Percentiles rank a stretch among this genome's conserved stretches.
phyloP scores from a whole-genome alignment of 1,140 invertebrate genomes.

The Drosophila bipectinata region DNA sequence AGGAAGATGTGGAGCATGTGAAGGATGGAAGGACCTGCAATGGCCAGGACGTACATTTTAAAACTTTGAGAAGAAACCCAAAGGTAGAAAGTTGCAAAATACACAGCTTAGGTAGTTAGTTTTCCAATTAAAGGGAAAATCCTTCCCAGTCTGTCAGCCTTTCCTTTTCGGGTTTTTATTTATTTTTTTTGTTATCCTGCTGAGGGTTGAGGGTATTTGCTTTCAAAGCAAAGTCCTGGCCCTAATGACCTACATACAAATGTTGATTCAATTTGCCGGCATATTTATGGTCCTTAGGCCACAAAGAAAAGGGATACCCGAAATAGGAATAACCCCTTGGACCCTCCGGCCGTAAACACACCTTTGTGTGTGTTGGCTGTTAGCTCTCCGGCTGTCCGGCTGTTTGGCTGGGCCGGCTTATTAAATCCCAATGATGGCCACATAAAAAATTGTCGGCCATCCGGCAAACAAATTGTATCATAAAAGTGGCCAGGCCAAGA shows the following conservation, averaged over 20 bases:
- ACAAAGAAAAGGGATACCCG: conserved; percentile 35
- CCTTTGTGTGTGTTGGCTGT: conserved; percentile 40
- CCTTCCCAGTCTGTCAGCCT: background rate
- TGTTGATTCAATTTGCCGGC: conserved; percentile 37
- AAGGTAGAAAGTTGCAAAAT: conserved; percentile 4
- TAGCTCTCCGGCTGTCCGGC: background rate
- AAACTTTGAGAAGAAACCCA: conserved; percentile 39
- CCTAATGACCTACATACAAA: conserved; percentile 22
- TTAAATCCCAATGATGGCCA: conserved; percentile 75
- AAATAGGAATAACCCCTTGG: conserved; percentile 36
- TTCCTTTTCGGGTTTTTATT: background rate
- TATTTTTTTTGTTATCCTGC: background rate
- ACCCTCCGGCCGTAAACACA: conserved; percentile 34
- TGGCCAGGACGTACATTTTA: conserved; percentile 44
- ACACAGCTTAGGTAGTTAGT: conserved; percentile 5
- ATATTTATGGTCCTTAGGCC: conserved; percentile 27
- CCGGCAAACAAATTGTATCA: conserved; percentile 74
- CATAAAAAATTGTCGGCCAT: conserved; percentile 61
- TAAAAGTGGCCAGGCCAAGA: conserved; percentile 53
- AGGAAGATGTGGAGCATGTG: conserved; percentile 35
- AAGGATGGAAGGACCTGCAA: conserved; percentile 18
- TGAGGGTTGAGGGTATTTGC: conserved; percentile 7
- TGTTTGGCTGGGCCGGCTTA: conserved; percentile 47
- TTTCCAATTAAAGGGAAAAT: conserved; percentile 36
- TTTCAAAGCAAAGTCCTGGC: conserved; percentile 7